Percentiles rank a stretch among this genome's conserved stretches.
These are phyloP conservation scores for Drosophila pseudoobscura DNA, from an alignment of 1,140 invertebrate species.

Conservation along the genomic window DNA sequence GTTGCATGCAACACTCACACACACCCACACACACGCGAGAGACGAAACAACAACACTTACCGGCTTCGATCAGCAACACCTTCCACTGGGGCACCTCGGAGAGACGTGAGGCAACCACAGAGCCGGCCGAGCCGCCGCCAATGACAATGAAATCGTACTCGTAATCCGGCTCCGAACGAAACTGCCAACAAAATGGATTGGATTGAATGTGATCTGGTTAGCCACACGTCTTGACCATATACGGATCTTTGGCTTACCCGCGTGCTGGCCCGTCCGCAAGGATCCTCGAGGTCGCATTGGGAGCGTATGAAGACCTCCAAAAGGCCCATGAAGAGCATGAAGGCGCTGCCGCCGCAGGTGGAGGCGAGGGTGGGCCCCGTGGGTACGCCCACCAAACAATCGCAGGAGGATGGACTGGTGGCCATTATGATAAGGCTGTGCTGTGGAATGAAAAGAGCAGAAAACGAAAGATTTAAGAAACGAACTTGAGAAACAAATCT, in stretches of 20 bases:
- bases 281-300: constrained; percentile 93
- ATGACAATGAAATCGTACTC: constrained; percentile 94
- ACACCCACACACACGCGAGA: too few relatives aligned
- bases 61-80: constrained; percentile 93
- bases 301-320: constrained; percentile 92
- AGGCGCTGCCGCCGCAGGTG: constrained; percentile 91
- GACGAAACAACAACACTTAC: constrained; percentile 82
- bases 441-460: constrained; percentile 2
- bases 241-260: constrained; percentile 55
- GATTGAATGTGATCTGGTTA: background rate
- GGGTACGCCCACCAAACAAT: constrained; percentile 89
- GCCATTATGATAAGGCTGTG: constrained; percentile 47
- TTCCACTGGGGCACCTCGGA: constrained; percentile 91
- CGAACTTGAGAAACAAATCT: constrained; percentile 21
- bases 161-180: constrained; percentile 85
- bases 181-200: constrained; percentile 79
- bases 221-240: background rate
- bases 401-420: constrained; percentile 84
- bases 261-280: constrained; percentile 88
- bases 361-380: constrained; percentile 90
- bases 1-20: constrained; percentile 45
- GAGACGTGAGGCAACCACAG: constrained; percentile 91
- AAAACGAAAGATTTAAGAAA: constrained; percentile 1
- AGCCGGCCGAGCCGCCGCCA: constrained; percentile 93
- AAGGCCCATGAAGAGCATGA: constrained; percentile 94